These are phyloP conservation scores for Rhinichthys osculus DNA, from an alignment of 2,797 vertebrate species.

Conservation along the genomic window DNA sequence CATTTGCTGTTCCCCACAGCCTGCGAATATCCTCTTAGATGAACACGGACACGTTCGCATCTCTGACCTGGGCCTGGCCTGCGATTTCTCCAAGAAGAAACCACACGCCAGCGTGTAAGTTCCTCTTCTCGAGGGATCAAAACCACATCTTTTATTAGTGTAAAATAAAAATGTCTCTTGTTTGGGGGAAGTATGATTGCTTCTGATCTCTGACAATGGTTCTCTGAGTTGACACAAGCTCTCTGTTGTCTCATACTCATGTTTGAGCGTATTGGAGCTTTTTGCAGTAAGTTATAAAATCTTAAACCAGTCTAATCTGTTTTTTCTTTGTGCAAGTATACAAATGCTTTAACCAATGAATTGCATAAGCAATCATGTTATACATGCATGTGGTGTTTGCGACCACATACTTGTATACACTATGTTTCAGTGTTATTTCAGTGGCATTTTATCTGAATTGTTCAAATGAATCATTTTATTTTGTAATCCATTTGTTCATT, in stretches of 20 bases:
- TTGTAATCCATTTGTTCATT: too few relatives aligned
- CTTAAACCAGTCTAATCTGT: neutral
- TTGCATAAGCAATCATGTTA: too few relatives aligned
- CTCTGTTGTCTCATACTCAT: neutral
- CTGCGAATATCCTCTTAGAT: constrained; percentile 95
- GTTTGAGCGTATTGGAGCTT: neutral
- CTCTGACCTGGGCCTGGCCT: constrained; percentile 96
- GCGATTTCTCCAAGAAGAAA: constrained; percentile 98
- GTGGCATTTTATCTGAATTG: neutral
- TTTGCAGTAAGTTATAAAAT: neutral
- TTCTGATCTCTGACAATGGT: neutral
- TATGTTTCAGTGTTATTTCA: neutral
- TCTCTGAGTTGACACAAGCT: neutral
- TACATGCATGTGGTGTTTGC: neutral
- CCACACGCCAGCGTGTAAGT: constrained; percentile 96
- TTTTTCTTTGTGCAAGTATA: neutral
- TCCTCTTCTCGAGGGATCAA: neutral
- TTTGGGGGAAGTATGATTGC: neutral
- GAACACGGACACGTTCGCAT: constrained; percentile 95
- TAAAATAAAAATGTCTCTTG: neutral
- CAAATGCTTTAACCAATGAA: neutral
- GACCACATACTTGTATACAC: neutral
- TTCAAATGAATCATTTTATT: neutral
- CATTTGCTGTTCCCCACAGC: constrained; percentile 73
- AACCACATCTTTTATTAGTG: constrained; percentile 14